Conservation (phyloP, 2,113 vertebrate species). For the Corapipo altera region DNA sequence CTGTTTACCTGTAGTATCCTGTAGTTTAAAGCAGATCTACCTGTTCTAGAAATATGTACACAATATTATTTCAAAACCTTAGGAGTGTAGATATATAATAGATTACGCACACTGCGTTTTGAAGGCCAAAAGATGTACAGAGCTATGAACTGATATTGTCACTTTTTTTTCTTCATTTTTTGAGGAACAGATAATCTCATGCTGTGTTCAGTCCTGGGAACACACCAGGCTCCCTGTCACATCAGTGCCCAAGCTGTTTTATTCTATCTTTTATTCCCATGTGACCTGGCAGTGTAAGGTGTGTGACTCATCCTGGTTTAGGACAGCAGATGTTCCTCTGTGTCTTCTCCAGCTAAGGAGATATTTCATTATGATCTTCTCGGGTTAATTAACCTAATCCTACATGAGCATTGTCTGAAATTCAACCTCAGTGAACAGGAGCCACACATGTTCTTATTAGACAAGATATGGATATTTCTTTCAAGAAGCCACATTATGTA, state of each 20-base stretch:
- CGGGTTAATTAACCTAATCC: background rate
- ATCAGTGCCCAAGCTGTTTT: rapidly evolving
- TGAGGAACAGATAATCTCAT: background rate
- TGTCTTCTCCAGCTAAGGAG: background rate
- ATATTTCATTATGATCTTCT: background rate
- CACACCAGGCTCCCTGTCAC: rapidly evolving
- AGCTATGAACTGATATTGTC: background rate
- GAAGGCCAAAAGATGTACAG: background rate
- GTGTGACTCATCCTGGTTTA: background rate
- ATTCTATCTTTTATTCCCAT: background rate
- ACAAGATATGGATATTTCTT: background rate
- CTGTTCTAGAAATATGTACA: background rate
- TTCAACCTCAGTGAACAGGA: background rate
- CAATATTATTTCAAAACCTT: background rate
- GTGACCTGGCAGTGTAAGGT: background rate
- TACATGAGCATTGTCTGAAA: background rate
- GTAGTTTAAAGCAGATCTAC: background rate
- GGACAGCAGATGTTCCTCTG: background rate
- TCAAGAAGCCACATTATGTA: background rate
- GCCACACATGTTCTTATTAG: background rate
- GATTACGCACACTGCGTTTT: background rate
- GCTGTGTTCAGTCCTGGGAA: background rate
- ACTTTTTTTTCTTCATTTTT: background rate
- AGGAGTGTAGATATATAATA: background rate
- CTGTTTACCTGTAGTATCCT: background rate